phyloP scores from a whole-genome alignment of 2,113 vertebrate genomes.

The Leptocoma aspasia region DNA sequence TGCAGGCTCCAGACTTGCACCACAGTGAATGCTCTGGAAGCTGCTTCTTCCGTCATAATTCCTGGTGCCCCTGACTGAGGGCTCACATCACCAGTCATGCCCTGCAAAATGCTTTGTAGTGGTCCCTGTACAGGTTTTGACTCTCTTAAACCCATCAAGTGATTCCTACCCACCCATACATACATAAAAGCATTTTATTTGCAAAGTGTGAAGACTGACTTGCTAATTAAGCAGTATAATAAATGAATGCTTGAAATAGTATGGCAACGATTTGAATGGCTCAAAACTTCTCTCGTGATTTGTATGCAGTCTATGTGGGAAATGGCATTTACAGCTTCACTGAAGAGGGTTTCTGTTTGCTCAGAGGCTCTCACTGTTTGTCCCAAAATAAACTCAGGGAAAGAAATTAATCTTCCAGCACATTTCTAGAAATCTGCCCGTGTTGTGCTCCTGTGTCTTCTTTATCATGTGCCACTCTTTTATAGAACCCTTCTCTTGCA shows the following conservation, averaged over 20 bases:
- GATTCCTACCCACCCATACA: background rate
- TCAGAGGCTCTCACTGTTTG: background rate
- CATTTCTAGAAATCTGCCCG: background rate
- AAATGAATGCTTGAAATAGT: background rate
- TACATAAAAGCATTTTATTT: background rate
- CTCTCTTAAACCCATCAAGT: background rate
- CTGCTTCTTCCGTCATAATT: background rate
- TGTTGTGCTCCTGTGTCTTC: background rate
- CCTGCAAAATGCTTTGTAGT: background rate
- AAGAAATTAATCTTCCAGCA: background rate
- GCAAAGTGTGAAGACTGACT: background rate
- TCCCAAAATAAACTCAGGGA: background rate
- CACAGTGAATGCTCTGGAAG: background rate
- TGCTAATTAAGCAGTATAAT: background rate
- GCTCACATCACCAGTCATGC: background rate
- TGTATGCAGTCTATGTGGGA: background rate
- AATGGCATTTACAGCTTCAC: background rate
- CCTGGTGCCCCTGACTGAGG: background rate
- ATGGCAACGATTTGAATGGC: background rate
- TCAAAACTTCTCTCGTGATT: background rate
- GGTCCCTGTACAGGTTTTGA: background rate
- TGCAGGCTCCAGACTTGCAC: background rate
- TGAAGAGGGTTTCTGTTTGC: background rate
- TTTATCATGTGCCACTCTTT: background rate
- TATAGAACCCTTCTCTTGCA: background rate